Conservation (phyloP, 2,797 vertebrate species). For the Crocodylus rhombifer region DNA sequence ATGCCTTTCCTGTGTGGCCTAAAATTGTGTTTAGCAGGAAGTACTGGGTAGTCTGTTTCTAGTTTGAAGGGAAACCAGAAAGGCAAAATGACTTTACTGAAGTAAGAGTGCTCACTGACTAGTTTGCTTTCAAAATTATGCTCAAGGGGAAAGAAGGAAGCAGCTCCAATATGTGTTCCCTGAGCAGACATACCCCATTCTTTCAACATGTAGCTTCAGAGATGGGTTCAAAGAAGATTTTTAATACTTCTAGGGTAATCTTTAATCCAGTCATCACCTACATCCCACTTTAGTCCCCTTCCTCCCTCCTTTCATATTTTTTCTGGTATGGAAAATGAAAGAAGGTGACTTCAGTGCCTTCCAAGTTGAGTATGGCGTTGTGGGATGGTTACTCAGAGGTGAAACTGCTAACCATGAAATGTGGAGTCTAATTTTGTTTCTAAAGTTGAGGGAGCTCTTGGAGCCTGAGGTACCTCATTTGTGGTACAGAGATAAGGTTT, state of each 20-base stretch:
- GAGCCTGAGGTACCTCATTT: not conserved
- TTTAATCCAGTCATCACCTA: not conserved
- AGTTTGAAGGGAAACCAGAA: not conserved
- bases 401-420: not conserved
- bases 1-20: not conserved
- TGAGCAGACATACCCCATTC: not conserved
- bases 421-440: not conserved
- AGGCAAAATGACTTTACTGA: not conserved
- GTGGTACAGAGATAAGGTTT: not conserved
- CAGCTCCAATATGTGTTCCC: not conserved
- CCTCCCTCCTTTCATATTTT: not conserved
- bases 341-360: not conserved
- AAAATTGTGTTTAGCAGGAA: not conserved
- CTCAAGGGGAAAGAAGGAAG: not conserved
- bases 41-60: not conserved
- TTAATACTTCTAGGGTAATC: not conserved
- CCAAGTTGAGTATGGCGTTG: too few species aligned
- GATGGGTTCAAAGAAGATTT: not conserved
- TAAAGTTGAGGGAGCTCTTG: not conserved
- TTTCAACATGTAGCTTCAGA: conserved; percentile 1
- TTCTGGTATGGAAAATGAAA: not conserved
- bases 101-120: not conserved
- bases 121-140: not conserved
- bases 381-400: not conserved
- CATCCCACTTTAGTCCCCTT: not conserved